A percentile compares a stretch with the other conserved stretches of the same genome.
Conservation (phyloP, 2,797 vertebrate genomes). For the Hafferia zeledoni region DNA sequence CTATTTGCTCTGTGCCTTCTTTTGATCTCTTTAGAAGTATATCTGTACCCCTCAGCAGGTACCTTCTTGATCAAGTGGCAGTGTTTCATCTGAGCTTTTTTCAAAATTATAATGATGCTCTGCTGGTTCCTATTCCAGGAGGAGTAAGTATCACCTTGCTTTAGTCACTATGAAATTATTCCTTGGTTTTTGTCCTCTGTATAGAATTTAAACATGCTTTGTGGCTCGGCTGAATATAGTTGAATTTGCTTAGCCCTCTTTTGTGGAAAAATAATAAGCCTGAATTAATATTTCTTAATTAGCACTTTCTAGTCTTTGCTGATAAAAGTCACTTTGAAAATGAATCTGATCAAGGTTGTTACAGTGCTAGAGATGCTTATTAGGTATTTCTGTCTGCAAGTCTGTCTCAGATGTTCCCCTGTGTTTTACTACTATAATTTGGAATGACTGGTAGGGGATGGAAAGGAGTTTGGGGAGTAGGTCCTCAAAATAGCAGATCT, state of each 20-base stretch:
- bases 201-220: background rate
- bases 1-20: background rate
- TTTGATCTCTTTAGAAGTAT: slow-evolving; percentile 31
- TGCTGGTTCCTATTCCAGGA: slow-evolving; percentile 9
- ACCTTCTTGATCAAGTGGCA: slow-evolving; percentile 9
- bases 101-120: background rate
- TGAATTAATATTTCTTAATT: slow-evolving; percentile 52
- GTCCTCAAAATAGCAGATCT: background rate
- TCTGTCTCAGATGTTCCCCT: background rate
- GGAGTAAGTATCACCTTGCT: background rate
- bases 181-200: slow-evolving; percentile 19
- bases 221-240: background rate
- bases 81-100: slow-evolving; percentile 4
- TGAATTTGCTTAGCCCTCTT: background rate
- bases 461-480: background rate
- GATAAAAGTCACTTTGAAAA: slow-evolving; percentile 48
- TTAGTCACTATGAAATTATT: background rate
- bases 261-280: slow-evolving; percentile 26
- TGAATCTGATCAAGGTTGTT: background rate
- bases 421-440: background rate
- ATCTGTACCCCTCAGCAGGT: background rate
- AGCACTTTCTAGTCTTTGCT: background rate
- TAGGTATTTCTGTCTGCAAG: background rate
- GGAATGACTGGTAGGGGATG: background rate
- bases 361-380: background rate